phyloP scores from a whole-genome alignment of 1,140 invertebrate species.

The Epicauta chinensis region DNA sequence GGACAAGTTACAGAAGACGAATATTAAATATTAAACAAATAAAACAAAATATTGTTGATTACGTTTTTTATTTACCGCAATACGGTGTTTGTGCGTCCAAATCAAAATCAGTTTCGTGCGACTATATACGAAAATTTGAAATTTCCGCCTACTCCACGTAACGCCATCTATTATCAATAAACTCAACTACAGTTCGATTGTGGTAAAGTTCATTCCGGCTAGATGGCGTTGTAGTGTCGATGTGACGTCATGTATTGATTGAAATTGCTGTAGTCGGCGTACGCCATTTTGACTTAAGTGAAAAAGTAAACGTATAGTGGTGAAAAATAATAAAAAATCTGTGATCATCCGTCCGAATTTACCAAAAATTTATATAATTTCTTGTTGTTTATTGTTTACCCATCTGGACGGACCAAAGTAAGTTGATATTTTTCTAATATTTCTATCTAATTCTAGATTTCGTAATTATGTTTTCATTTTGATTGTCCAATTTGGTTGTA shows the following conservation, averaged over 20 bases:
- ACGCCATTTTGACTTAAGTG: constrained; percentile 43
- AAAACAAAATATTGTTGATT: too few species aligned
- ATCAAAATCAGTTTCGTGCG: too few species aligned
- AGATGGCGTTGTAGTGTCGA: constrained; percentile 15
- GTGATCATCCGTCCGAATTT: constrained; percentile 49
- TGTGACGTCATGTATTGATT: constrained; percentile 60
- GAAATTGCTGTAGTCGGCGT: constrained; percentile 41
- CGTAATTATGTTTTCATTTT: constrained; percentile 36
- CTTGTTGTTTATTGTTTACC: constrained; percentile 55
- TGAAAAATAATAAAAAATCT: constrained; percentile 46
- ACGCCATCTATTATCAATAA: too few species aligned
- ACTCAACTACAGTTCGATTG: background rate
- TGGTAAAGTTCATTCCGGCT: constrained; percentile 1
- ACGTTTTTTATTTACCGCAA: too few species aligned
- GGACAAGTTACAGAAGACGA: too few species aligned
- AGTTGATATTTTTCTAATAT: constrained; percentile 35
- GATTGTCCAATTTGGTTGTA: background rate
- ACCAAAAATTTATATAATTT: constrained; percentile 49
- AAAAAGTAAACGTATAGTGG: constrained; percentile 33
- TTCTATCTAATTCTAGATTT: constrained; percentile 3
- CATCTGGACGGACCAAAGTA: constrained; percentile 66
- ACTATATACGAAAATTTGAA: too few species aligned
- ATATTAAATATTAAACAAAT: too few species aligned
- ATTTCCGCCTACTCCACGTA: too few species aligned
- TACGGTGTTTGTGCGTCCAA: too few species aligned